Conservation (phyloP, 2,888 invertebrate species). For the Urechis unicinctus region DNA sequence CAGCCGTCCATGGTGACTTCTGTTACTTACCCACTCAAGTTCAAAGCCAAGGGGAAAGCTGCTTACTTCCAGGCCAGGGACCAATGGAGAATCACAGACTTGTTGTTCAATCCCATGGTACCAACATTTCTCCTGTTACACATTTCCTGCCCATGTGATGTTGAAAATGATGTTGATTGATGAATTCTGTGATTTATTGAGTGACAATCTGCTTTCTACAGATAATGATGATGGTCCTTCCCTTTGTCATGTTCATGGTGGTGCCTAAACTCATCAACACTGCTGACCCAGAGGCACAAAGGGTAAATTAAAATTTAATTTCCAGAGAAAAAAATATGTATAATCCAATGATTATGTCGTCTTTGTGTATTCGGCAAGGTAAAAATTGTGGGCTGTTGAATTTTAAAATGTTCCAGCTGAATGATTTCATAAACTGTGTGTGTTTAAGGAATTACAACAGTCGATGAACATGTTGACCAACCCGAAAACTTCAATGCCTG, state of each 20-base stretch:
- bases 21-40: slow-evolving; percentile 83
- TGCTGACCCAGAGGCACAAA: slow-evolving; percentile 88
- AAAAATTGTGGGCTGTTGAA: neutral
- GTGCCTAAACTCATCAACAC: slow-evolving; percentile 90
- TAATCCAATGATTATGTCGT: neutral
- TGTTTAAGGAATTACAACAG: slow-evolving; percentile 67
- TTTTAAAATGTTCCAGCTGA: too few species aligned
- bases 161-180: neutral
- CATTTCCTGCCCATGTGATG: neutral
- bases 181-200: neutral
- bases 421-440: slow-evolving; percentile 6
- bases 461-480: slow-evolving; percentile 58
- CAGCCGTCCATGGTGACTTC: slow-evolving; percentile 75
- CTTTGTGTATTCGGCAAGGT: neutral
- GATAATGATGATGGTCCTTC: slow-evolving; percentile 93
- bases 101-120: slow-evolving; percentile 92
- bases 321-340: neutral
- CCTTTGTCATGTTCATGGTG: slow-evolving; percentile 81
- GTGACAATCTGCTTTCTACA: slow-evolving; percentile 32
- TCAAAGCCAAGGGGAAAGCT: slow-evolving; percentile 73
- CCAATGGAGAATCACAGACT: slow-evolving; percentile 94
- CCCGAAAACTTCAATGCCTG: slow-evolving; percentile 73
- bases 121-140: slow-evolving; percentile 6
- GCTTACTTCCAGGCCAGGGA: slow-evolving; percentile 80
- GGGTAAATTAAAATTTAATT: slow-evolving; percentile 52